These are phyloP conservation scores for Plotosus lineatus DNA, from an alignment of 2,113 vertebrate genomes.

Conservation along the genomic window DNA sequence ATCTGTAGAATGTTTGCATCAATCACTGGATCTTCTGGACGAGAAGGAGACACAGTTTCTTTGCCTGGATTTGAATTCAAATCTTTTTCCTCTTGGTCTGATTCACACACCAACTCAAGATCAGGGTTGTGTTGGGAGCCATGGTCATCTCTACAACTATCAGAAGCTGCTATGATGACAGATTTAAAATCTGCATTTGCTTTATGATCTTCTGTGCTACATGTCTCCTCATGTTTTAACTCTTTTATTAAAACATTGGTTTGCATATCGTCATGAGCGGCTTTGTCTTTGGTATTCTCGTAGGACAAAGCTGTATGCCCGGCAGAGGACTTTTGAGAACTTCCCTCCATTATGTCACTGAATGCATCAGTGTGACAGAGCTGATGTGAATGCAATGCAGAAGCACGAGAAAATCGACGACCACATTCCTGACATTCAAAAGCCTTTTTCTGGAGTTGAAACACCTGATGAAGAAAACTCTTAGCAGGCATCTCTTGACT, in stretches of 20 bases:
- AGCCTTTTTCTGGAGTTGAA: conserved; percentile 75
- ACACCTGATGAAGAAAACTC: conserved; percentile 75
- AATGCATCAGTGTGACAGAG: conserved; percentile 70
- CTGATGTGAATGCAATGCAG: conserved; percentile 75
- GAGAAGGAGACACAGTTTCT: not conserved
- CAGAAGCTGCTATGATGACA: conserved; percentile 67
- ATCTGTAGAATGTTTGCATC: conserved; percentile 72
- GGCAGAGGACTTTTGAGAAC: not conserved
- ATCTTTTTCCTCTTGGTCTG: conserved; percentile 66
- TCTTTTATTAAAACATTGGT: conserved; percentile 37
- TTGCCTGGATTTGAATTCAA: conserved; percentile 16
- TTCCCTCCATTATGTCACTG: conserved; percentile 58
- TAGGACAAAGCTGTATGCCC: conserved; percentile 36
- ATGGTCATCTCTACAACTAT: conserved; percentile 20
- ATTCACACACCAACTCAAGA: conserved; percentile 70
- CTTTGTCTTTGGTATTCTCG: conserved; percentile 40
- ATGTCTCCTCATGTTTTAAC: not conserved
- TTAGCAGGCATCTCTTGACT: conserved; percentile 69
- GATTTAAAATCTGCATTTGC: conserved; percentile 68
- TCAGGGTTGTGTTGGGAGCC: conserved; percentile 60
- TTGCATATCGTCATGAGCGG: conserved; percentile 17
- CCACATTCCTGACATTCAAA: conserved; percentile 76
- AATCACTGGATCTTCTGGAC: conserved; percentile 59
- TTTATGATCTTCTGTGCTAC: conserved; percentile 59
- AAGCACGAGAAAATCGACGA: conserved; percentile 73